Percentiles rank a stretch among this genome's conserved stretches.
These are phyloP conservation scores for Pseudorhombus dupliciocellatus DNA, from an alignment of 2,113 vertebrate genomes.

Conservation along the genomic window DNA sequence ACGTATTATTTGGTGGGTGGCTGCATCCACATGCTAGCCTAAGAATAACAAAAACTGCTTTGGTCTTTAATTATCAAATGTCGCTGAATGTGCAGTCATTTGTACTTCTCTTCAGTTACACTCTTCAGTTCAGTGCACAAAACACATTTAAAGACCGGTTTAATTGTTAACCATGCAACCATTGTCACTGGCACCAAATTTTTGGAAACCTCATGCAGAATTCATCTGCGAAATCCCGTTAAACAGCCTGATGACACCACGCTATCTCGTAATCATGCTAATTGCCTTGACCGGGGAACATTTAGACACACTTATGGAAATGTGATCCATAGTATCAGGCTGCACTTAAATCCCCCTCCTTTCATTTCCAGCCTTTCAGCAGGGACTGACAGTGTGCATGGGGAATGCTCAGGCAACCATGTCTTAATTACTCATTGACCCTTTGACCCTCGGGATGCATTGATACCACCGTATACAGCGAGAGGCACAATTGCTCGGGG, in stretches of 20 bases:
- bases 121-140: no score
- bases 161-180: background rate
- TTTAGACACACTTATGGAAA: slow-evolving; percentile 77
- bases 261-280: slow-evolving; percentile 75
- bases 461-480: slow-evolving; percentile 70
- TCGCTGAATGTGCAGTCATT: slow-evolving; percentile 9
- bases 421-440: slow-evolving; percentile 86
- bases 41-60: no score
- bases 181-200: slow-evolving; percentile 21
- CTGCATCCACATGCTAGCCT: no score
- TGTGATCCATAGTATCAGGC: slow-evolving; percentile 71
- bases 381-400: slow-evolving; percentile 74
- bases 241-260: slow-evolving; percentile 46
- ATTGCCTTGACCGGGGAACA: slow-evolving; percentile 78
- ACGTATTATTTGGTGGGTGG: background rate
- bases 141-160: background rate
- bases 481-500: slow-evolving; percentile 60
- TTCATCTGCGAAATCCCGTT: slow-evolving; percentile 45
- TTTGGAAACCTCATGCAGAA: slow-evolving; percentile 50
- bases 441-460: slow-evolving; percentile 79
- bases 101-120: background rate
- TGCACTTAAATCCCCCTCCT: slow-evolving; percentile 65
- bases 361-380: slow-evolving; percentile 71
- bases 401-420: slow-evolving; percentile 81
- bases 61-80: background rate